phyloP scores from a whole-genome alignment of 2,888 invertebrate genomes.

The Seira musarum region DNA sequence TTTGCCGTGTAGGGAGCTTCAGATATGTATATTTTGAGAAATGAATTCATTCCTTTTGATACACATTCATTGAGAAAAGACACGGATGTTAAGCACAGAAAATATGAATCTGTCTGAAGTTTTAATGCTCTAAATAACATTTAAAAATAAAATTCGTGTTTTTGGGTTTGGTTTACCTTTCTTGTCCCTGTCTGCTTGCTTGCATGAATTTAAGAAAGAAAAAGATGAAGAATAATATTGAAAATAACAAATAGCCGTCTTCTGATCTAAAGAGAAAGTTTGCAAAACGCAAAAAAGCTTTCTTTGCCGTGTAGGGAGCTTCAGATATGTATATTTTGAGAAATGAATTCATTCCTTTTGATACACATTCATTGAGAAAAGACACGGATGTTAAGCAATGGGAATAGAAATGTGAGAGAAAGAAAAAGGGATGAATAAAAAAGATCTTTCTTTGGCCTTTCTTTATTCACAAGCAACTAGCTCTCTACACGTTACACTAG shows the following conservation, averaged over 20 bases:
- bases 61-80: background rate
- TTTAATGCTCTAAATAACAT: too few relatives aligned
- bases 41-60: background rate
- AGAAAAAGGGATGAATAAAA: constrained; percentile 4
- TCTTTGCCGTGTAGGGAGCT: background rate
- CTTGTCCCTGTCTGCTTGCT: too few relatives aligned
- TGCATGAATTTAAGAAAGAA: background rate
- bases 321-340: background rate
- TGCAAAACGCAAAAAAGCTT: background rate
- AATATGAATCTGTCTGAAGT: too few relatives aligned
- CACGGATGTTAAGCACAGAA: background rate
- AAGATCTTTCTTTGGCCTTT: background rate
- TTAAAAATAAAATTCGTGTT: too few relatives aligned
- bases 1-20: background rate
- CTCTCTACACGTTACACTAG: too few relatives aligned
- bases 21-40: background rate
- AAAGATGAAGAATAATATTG: background rate
- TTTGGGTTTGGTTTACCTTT: too few relatives aligned
- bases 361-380: background rate
- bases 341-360: background rate
- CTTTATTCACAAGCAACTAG: background rate
- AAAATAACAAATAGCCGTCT: background rate
- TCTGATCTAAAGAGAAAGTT: background rate
- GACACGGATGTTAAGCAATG: constrained; percentile 3
- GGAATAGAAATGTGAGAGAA: constrained; percentile 2